phyloP scores from a whole-genome alignment of 2,113 vertebrate genomes.

The Chionodraco myersi region DNA sequence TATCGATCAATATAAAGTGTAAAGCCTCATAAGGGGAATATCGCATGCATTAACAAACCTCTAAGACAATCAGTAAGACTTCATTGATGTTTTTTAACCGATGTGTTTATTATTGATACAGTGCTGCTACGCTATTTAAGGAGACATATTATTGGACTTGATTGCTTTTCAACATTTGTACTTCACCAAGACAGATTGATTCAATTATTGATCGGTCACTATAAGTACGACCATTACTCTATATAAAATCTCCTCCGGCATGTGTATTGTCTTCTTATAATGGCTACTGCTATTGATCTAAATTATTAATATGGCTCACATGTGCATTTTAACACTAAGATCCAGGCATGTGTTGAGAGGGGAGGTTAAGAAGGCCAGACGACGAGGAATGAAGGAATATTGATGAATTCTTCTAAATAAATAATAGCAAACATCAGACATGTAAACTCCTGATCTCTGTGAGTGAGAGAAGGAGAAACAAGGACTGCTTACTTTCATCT shows the following conservation, averaged over 20 bases:
- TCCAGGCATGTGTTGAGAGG: not conserved
- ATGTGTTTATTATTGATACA: constrained; percentile 39
- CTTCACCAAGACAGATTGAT: constrained; percentile 55
- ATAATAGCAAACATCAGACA: not conserved
- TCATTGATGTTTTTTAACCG: constrained; percentile 46
- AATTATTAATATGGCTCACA: constrained; percentile 29
- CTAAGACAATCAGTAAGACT: constrained; percentile 36
- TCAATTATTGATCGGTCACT: constrained; percentile 59
- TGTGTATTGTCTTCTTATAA: constrained; percentile 39
- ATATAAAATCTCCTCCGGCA: constrained; percentile 22
- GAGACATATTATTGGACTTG: constrained; percentile 43
- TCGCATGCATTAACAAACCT: constrained; percentile 45
- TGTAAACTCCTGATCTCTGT: not conserved
- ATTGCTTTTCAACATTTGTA: constrained; percentile 53
- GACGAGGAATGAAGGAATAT: not conserved
- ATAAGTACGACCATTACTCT: constrained; percentile 12
- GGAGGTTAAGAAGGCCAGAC: not conserved
- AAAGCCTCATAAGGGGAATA: constrained; percentile 13
- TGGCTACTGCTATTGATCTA: constrained; percentile 23
- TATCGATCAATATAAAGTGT: not conserved
- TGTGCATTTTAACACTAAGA: not conserved
- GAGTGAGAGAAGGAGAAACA: not conserved
- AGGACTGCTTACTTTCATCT: constrained; percentile 4
- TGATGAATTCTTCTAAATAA: not conserved
- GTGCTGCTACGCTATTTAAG: constrained; percentile 36